Conservation (phyloP, 2,888 invertebrate genomes). For the Andrena marginata region DNA sequence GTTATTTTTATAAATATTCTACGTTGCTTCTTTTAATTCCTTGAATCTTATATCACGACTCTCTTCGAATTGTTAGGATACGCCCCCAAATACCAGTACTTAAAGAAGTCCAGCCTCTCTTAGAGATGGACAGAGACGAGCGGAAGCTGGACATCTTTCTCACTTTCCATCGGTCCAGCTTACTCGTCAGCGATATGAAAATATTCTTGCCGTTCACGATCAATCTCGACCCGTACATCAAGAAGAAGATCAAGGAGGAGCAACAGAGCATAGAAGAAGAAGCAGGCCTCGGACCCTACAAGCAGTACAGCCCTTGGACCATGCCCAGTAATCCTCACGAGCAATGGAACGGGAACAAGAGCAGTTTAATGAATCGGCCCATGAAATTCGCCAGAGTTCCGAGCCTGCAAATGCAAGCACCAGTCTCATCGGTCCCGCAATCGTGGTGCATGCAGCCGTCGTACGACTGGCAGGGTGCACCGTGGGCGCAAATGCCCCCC, state of each 20-base stretch:
- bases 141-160: constrained; percentile 97
- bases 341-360: constrained; percentile 66
- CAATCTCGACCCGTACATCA: constrained; percentile 98
- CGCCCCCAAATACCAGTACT: constrained; percentile 92
- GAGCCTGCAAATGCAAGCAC: constrained; percentile 60
- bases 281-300: constrained; percentile 69
- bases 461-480: constrained; percentile 79
- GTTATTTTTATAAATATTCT: constrained; percentile 72
- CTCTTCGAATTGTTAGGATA: constrained; percentile 87
- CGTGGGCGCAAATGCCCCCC: constrained; percentile 80
- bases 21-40: not conserved
- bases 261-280: constrained; percentile 89
- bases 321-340: constrained; percentile 72
- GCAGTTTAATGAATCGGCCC: constrained; percentile 60
- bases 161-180: constrained; percentile 93
- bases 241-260: constrained; percentile 97
- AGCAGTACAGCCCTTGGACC: constrained; percentile 75
- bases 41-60: not conserved
- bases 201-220: constrained; percentile 99
- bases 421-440: constrained; percentile 45
- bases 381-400: constrained; percentile 69
- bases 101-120: constrained; percentile 94
- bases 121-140: constrained; percentile 97
- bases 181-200: constrained; percentile 95
- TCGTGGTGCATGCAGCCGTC: constrained; percentile 76